Evolutionary conservation across 1,140 invertebrate genomes (phyloP).

Genomic region (Achroia grisella): DNA sequence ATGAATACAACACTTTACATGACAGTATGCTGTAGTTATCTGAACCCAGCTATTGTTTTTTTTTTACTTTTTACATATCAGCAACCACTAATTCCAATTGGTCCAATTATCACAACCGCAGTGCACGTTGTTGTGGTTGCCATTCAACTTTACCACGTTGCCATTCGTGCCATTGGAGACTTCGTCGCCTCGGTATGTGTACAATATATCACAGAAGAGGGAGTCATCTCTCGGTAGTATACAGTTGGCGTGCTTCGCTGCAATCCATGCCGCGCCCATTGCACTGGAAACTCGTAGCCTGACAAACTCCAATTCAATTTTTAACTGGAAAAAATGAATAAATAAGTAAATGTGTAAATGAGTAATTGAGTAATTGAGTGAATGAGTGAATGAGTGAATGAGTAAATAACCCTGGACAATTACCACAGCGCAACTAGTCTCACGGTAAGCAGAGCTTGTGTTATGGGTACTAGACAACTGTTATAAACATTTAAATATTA

Average conservation of each 20-base stretch:
- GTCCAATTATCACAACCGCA: slow-evolving; percentile 34
- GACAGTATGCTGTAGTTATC: too few relatives aligned
- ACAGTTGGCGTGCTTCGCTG: slow-evolving; percentile 44
- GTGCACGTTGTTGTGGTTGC: background rate
- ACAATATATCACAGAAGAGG: slow-evolving; percentile 51
- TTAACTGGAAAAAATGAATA: slow-evolving; percentile 33
- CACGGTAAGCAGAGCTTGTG: too few relatives aligned
- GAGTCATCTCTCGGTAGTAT: slow-evolving; percentile 48
- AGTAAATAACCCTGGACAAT: too few relatives aligned
- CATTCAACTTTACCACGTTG: background rate
- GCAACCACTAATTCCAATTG: slow-evolving; percentile 23
- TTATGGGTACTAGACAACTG: too few relatives aligned
- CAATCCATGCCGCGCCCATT: slow-evolving; percentile 57
- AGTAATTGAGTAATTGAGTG: too few relatives aligned
- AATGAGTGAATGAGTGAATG: too few relatives aligned
- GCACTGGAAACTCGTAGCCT: slow-evolving; percentile 54
- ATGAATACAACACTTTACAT: too few relatives aligned
- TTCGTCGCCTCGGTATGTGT: slow-evolving; percentile 27
- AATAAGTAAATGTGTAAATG: too few relatives aligned
- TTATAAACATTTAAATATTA: too few relatives aligned
- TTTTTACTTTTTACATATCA: background rate
- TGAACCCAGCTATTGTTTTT: too few relatives aligned
- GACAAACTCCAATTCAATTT: slow-evolving; percentile 46
- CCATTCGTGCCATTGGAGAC: slow-evolving; percentile 6
- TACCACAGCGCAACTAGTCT: too few relatives aligned